phyloP scores from a whole-genome alignment of 2,797 vertebrate genomes.

The Microchirus variegatus region DNA sequence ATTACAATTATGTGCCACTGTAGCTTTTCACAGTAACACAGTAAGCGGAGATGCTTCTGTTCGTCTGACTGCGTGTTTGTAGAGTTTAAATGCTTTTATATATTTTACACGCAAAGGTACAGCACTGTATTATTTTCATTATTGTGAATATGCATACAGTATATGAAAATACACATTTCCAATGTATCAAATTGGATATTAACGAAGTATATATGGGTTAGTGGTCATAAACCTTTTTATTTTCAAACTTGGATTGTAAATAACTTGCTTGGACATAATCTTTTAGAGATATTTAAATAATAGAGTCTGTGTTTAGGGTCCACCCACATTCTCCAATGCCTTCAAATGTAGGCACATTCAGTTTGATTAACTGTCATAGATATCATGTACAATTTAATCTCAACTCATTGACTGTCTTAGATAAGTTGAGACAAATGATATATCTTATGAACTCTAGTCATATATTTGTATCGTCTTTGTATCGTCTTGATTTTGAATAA shows the following conservation, averaged over 20 bases:
- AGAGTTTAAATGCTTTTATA: slow-evolving; percentile 65
- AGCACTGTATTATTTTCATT: slow-evolving; percentile 22
- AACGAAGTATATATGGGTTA: slow-evolving; percentile 1
- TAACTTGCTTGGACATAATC: slow-evolving; percentile 32
- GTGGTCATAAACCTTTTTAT: slow-evolving; percentile 18
- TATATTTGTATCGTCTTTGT: slow-evolving; percentile 80
- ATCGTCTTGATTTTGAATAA: slow-evolving; percentile 82
- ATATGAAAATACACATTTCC: slow-evolving; percentile 12
- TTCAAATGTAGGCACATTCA: slow-evolving; percentile 62
- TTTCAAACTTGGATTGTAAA: slow-evolving; percentile 38
- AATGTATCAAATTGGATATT: slow-evolving; percentile 9
- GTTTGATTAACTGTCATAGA: slow-evolving; percentile 35
- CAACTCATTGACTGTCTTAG: slow-evolving; percentile 32
- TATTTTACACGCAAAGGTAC: slow-evolving; percentile 42
- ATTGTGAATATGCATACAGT: slow-evolving; percentile 17
- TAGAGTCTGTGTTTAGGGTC: slow-evolving; percentile 35
- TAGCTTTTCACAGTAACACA: slow-evolving; percentile 56
- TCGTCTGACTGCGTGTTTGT: slow-evolving; percentile 38
- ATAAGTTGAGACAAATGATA: slow-evolving; percentile 60
- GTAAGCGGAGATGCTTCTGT: slow-evolving; percentile 53
- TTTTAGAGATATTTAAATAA: slow-evolving; percentile 22
- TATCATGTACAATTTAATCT: slow-evolving; percentile 49
- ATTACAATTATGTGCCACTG: slow-evolving; percentile 73
- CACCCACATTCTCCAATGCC: slow-evolving; percentile 49
- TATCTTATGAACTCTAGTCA: slow-evolving; percentile 59